Evolutionary conservation across 37 sponge, comb jelly and placozoan species (phyloP), one percentile per base, ranked within the genome.

Genomic region (Agelas oroides): DNA sequence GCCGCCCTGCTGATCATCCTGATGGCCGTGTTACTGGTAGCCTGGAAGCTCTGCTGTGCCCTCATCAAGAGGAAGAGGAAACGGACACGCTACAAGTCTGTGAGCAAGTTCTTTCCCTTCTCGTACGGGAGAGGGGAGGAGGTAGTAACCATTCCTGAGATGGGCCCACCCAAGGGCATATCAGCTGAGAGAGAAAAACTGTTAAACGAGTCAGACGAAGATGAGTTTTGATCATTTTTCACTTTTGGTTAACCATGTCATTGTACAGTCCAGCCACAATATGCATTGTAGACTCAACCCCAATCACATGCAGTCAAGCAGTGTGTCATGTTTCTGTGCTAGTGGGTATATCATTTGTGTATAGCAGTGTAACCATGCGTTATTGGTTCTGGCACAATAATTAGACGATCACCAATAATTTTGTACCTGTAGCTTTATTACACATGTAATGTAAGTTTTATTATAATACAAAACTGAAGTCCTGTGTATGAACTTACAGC

Each of bases 151-250:
- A 85, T 85, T 28, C 89, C 89, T 14, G 89, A 89, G 63, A 2
- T 76, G 35, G 89, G 89, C 25, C 13, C 83, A 71, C 89, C 89
- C 68, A 89, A 77, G n/a, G 25, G 53, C 60, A 65, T 60, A 24
- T 32, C 58, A 30, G 76, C 83, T 20, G 89, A 82, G 78, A 82
- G 89, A 59, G 83, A 89, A 35, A 77, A 46, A 60, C 73, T 89
- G 18, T 37, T 89, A 37, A 60, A 82, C 30, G 84, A 76, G 14
- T 82, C 83, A 38, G 83, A 82, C 30, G 89, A 89, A 53, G 89
- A 89, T 70, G 83, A 89, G 34, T 40, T 89, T 5, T 89, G 38
- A 33, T n/a, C n/a, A n/a, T n/a, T n/a, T 67, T 19, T 36, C 46
- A 16, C 21, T 6, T 63, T 60, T 28, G 36, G 25, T 77, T 39